Evolutionary conservation across 1,140 invertebrate species (phyloP).

Genomic region (Papilio polytes): DNA sequence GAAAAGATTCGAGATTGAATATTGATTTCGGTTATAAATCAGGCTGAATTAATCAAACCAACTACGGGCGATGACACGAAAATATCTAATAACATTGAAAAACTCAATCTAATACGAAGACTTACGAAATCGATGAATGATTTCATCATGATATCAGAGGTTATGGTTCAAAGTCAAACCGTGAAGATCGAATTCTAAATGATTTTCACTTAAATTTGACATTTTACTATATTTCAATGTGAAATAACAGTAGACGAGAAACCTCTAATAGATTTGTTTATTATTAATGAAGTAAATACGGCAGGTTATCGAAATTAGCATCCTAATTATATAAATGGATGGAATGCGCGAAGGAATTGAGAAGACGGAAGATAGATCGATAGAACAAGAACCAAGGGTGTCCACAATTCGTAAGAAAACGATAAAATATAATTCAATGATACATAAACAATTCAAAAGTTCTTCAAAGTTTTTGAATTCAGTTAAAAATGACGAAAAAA

Average conservation of each 20-base stretch:
- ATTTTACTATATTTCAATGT: neutral
- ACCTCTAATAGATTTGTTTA: neutral
- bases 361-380: neutral
- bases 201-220: neutral
- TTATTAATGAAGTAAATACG: too few relatives aligned
- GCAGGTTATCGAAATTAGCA: too few relatives aligned
- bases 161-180: constrained; percentile 18
- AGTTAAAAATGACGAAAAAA: too few relatives aligned
- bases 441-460: too few relatives aligned
- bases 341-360: neutral
- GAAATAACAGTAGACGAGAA: neutral
- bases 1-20: neutral
- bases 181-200: neutral
- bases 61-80: neutral
- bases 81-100: neutral
- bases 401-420: too few relatives aligned
- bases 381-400: too few relatives aligned
- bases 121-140: neutral
- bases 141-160: constrained; percentile 24
- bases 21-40: neutral
- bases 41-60: neutral
- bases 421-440: too few relatives aligned
- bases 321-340: neutral
- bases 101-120: neutral
- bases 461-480: too few relatives aligned